A percentile compares a stretch with the other conserved stretches of the same genome.
phyloP scores from a whole-genome alignment of 2,888 invertebrate species.

The Eristalis pertinax region DNA sequence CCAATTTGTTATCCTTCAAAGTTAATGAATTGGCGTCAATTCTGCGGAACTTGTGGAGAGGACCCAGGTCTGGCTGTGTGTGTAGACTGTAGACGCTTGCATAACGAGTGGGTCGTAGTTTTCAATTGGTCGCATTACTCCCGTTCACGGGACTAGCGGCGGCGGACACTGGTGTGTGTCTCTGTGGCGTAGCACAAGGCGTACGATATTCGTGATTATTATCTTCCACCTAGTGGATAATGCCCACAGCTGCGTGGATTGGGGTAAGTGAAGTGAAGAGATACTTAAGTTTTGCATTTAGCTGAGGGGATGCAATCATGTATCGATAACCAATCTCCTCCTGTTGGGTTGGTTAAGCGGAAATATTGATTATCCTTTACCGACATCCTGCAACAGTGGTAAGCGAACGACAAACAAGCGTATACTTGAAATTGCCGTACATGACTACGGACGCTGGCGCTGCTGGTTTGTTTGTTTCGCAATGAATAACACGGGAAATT shows the following conservation, averaged over 20 bases:
- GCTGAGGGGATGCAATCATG: conserved; percentile 1
- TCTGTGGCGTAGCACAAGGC: conserved; percentile 1
- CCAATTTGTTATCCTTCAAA: conserved; percentile 71
- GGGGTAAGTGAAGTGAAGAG: not conserved
- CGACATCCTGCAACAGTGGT: conserved; percentile 25
- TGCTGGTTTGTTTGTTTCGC: not conserved
- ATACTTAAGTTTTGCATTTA: conserved; percentile 29
- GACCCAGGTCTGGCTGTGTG: not conserved
- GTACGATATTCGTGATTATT: conserved; percentile 17
- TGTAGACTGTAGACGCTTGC: conserved; percentile 7
- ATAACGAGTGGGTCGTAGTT: conserved; percentile 40
- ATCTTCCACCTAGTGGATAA: conserved; percentile 4
- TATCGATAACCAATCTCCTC: not conserved
- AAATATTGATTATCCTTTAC: conserved; percentile 39
- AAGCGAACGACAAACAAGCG: conserved; percentile 13
- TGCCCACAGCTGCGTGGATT: not conserved
- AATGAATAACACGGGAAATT: not conserved
- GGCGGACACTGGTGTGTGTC: not conserved
- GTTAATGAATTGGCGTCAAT: conserved; percentile 70
- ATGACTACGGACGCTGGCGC: not conserved
- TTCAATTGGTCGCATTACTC: conserved; percentile 40
- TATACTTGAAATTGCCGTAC: not conserved
- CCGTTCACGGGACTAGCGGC: not conserved
- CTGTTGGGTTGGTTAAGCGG: conserved; percentile 16
- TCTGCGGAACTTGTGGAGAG: conserved; percentile 39